Base-by-base conservation (phyloP, 1,140 invertebrate genomes). In the Listronotus oregonensis region DNA sequence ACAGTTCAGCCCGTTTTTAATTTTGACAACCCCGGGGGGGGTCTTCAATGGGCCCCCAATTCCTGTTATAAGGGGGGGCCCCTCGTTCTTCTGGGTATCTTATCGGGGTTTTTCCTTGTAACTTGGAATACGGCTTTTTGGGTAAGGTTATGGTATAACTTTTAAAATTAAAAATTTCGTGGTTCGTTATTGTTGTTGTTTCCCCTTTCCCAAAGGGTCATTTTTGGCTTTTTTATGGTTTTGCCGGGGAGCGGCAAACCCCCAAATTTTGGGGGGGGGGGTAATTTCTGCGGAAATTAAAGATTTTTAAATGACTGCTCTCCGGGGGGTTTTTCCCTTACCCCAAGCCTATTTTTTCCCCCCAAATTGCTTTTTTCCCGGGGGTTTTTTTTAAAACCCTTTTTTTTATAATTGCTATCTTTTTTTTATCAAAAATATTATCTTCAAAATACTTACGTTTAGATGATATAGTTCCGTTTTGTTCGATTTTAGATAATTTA, bases 341-440 rank as follows among this genome's bases (percentile, higher is more conserved):
- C 43, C 57, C 14, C 64, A 40, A 40, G 12, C 49, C 67, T 27
- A 78, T 74, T 40, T 76, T 73, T 3, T 77, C 76, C 18, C 77
- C 77, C 9, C 78, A 60, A 52, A 78, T 78, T 4, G 75, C 40
- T 63, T 78, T 78, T 70, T 77, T 78, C 15, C 76, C 60, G 6
- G 66, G 49, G 66, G 49, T 55, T 77, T 75, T 39, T 75, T 73
- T 6, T 2, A 37, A 37, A 7, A 37, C 11, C 11, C 11, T 37
- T 37, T 12, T 37, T 37, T 7, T 57, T 43, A 3, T 56, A 31
- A 6, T 21, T 47, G 67, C 70, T 72, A 34, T 75, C 71, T 40
- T 62, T 49, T 12, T 32, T 5, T 52, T 27, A 49, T 73, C 73
- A 9, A 49, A 31, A 10, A 59, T 34, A 57, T 66, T 64, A 59